Percentiles rank a stretch among this genome's conserved stretches.
These are phyloP conservation scores for Trilocha varians DNA, from an alignment of 2,888 invertebrate genomes.

Conservation along the genomic window DNA sequence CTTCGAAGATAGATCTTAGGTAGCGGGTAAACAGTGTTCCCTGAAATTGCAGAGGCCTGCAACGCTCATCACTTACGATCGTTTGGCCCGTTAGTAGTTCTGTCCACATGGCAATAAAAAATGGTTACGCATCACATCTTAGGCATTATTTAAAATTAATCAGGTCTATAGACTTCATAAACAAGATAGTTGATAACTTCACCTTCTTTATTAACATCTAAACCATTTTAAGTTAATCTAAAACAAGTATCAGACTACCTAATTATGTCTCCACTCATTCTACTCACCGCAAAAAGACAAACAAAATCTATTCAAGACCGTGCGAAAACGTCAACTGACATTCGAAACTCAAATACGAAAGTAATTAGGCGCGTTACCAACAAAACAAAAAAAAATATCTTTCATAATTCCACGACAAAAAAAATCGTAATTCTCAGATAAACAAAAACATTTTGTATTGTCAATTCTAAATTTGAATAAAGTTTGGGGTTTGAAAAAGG, in stretches of 20 bases:
- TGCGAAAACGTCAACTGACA: conserved; percentile 49
- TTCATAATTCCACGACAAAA: conserved; percentile 19
- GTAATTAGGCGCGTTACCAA: conserved; percentile 44
- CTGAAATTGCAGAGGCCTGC: too few relatives aligned
- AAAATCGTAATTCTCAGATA: conserved; percentile 37
- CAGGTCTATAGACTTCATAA: too few relatives aligned
- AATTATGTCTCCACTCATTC: conserved; percentile 40
- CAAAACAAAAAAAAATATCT: conserved; percentile 31
- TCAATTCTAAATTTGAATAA: conserved; percentile 51
- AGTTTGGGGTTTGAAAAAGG: conserved; percentile 39
- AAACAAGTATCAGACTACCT: conserved; percentile 28
- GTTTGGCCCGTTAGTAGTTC: too few relatives aligned
- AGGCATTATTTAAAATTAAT: too few relatives aligned
- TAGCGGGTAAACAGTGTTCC: too few relatives aligned
- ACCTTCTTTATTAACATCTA: background rate
- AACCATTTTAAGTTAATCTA: conserved; percentile 9
- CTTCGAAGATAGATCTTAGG: too few relatives aligned
- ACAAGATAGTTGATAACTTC: too few relatives aligned
- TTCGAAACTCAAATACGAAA: conserved; percentile 38
- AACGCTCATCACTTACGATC: too few relatives aligned
- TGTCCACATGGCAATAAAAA: too few relatives aligned
- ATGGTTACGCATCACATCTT: too few relatives aligned
- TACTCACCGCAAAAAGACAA: conserved; percentile 32
- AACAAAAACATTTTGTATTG: conserved; percentile 64
- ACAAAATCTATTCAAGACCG: conserved; percentile 39